Conservation (phyloP, 2,113 vertebrate genomes). For the Microtus ochrogaster region DNA sequence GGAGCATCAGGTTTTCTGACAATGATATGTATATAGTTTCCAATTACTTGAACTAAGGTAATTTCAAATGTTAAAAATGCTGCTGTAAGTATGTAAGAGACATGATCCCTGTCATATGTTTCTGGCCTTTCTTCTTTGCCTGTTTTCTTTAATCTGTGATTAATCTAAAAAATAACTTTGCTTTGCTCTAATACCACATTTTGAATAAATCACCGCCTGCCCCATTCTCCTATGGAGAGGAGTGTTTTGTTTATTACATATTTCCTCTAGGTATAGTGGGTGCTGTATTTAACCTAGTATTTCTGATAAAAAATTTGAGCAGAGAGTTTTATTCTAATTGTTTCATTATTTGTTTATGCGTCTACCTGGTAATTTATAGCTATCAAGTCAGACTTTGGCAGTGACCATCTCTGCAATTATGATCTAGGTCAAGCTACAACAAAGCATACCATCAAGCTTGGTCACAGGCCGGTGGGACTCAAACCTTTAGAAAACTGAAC, state of each 20-base stretch:
- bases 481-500: conserved; percentile 27
- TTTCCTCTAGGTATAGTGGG: background rate
- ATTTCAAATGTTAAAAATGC: conserved; percentile 28
- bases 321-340: conserved; percentile 22
- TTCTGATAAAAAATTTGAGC: conserved; percentile 18
- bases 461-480: background rate
- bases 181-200: conserved; percentile 15
- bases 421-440: background rate
- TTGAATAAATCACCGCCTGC: conserved; percentile 9
- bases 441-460: background rate
- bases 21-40: conserved; percentile 23
- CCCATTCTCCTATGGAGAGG: background rate
- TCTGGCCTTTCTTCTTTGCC: background rate
- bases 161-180: conserved; percentile 45
- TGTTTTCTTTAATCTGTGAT: background rate
- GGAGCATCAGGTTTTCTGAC: background rate
- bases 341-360: background rate
- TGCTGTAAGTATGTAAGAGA: background rate
- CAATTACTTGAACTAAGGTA: conserved; percentile 44
- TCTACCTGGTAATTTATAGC: background rate
- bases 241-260: background rate
- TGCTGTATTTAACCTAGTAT: background rate
- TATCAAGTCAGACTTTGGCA: background rate
- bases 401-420: background rate
- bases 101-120: background rate